Conservation (phyloP, 1,140 invertebrate species). For the Streblospio benedicti region DNA sequence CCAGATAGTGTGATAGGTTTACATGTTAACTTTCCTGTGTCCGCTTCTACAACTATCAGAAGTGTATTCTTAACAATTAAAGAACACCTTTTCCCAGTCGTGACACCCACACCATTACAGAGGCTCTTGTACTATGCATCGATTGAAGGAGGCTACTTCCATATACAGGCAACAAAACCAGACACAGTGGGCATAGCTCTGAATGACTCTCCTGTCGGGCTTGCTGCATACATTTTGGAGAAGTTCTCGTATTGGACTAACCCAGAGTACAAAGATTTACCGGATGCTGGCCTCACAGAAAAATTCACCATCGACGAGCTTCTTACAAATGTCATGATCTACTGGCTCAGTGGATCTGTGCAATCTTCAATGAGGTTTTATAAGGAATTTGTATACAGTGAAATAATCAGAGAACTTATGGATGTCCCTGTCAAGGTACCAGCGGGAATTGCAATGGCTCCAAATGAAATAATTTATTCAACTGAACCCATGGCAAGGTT, state of each 20-base stretch:
- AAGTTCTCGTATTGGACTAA: slow-evolving; percentile 76
- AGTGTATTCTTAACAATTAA: too few relatives aligned
- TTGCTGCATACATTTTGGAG: slow-evolving; percentile 75
- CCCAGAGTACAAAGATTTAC: slow-evolving; percentile 31
- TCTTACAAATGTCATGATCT: slow-evolving; percentile 80
- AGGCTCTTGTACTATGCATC: too few relatives aligned
- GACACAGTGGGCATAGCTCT: slow-evolving; percentile 69
- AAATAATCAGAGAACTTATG: too few relatives aligned
- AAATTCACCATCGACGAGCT: slow-evolving; percentile 63
- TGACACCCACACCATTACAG: too few relatives aligned
- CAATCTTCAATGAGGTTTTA: slow-evolving; percentile 69
- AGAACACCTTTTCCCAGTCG: too few relatives aligned
- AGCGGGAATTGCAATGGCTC: slow-evolving; percentile 38
- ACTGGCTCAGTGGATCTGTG: slow-evolving; percentile 69
- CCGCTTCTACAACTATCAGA: too few relatives aligned
- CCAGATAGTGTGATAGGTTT: slow-evolving; percentile 52
- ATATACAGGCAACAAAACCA: slow-evolving; percentile 80
- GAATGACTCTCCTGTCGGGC: slow-evolving; percentile 55
- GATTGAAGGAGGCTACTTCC: slow-evolving; percentile 75
- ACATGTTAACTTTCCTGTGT: too few relatives aligned
- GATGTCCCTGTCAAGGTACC: slow-evolving; percentile 45
- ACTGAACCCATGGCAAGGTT: slow-evolving; percentile 32
- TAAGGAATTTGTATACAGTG: slow-evolving; percentile 49
- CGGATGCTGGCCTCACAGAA: slow-evolving; percentile 65
- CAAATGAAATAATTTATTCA: slow-evolving; percentile 36